Percentiles rank a stretch among this genome's conserved stretches.
These are phyloP conservation scores for Toxotes jaculatrix DNA, from an alignment of 2,113 vertebrate species.

Conservation along the genomic window DNA sequence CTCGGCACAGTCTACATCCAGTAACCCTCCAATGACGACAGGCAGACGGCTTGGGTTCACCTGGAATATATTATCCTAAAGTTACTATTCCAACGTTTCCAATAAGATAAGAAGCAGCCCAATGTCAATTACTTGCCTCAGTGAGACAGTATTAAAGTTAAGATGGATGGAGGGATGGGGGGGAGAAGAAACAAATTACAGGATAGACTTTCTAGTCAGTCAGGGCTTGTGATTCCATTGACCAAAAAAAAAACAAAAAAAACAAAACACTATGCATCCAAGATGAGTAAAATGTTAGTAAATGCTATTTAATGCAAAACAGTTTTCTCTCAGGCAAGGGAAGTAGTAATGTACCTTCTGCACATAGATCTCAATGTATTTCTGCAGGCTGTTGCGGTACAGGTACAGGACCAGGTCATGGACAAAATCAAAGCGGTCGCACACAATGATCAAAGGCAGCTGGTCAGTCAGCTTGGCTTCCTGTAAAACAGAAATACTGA, in stretches of 20 bases:
- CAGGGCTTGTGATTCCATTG: too few relatives aligned
- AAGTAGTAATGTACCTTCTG: slow-evolving; percentile 89
- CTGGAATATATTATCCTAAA: slow-evolving; percentile 70
- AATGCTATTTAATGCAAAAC: too few relatives aligned
- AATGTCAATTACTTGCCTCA: not conserved
- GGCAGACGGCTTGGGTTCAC: slow-evolving; percentile 98
- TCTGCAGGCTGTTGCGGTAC: slow-evolving; percentile 99
- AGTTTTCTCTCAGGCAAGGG: not conserved
- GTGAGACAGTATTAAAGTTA: not conserved
- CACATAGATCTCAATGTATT: slow-evolving; percentile 99
- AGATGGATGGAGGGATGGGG: too few relatives aligned
- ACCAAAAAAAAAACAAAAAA: too few relatives aligned
- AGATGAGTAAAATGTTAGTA: too few relatives aligned
- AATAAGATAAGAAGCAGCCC: not conserved
- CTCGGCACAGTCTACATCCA: slow-evolving; percentile 99
- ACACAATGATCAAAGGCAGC: slow-evolving; percentile 97
- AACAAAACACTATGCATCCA: too few relatives aligned
- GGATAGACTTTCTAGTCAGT: not conserved
- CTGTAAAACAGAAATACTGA: slow-evolving; percentile 77
- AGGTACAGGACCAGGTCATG: slow-evolving; percentile 98
- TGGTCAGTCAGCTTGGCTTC: slow-evolving; percentile 99
- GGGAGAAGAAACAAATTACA: not conserved
- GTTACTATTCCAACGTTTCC: not conserved
- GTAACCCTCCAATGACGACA: slow-evolving; percentile 95
- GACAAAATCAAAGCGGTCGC: slow-evolving; percentile 98